Percentiles rank a stretch among this genome's conserved stretches.
Evolutionary conservation across 1,140 invertebrate genomes (phyloP).

Genomic region (Homalodisca vitripennis): DNA sequence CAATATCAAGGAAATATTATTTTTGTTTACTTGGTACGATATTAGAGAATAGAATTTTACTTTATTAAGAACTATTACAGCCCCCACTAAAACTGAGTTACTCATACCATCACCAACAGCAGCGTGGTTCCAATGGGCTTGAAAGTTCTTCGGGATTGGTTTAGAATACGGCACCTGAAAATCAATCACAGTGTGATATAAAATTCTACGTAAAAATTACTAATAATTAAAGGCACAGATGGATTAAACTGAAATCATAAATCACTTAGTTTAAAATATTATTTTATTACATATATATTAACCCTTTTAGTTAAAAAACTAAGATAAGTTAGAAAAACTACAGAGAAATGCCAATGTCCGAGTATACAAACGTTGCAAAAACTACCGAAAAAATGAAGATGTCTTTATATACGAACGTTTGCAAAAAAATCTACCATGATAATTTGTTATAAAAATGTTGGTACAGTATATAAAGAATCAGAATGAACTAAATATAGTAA

Average conservation of each 20-base stretch:
- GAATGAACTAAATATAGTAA: too few relatives aligned
- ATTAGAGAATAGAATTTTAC: neutral
- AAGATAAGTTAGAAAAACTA: neutral
- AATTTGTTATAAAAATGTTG: too few relatives aligned
- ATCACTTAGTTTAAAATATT: neutral
- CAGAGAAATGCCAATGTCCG: too few relatives aligned
- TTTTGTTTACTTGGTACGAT: neutral
- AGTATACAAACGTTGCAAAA: too few relatives aligned
- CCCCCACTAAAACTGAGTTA: neutral
- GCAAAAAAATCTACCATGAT: too few relatives aligned
- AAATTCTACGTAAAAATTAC: neutral
- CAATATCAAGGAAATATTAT: neutral
- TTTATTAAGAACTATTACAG: neutral
- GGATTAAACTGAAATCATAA: neutral
- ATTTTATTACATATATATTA: neutral
- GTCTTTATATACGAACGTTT: too few relatives aligned
- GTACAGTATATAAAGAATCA: too few relatives aligned
- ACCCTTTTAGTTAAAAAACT: neutral
- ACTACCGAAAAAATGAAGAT: too few relatives aligned
- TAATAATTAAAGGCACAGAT: neutral
- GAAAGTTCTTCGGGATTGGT: slow-evolving; percentile 93
- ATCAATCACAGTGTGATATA: too few relatives aligned
- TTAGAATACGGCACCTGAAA: slow-evolving; percentile 81
- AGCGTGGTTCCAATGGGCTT: slow-evolving; percentile 92
- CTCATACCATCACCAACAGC: slow-evolving; percentile 42